Evolutionary conservation across 2,113 vertebrate genomes (phyloP).

Genomic region (Gallinago jamesoni): DNA sequence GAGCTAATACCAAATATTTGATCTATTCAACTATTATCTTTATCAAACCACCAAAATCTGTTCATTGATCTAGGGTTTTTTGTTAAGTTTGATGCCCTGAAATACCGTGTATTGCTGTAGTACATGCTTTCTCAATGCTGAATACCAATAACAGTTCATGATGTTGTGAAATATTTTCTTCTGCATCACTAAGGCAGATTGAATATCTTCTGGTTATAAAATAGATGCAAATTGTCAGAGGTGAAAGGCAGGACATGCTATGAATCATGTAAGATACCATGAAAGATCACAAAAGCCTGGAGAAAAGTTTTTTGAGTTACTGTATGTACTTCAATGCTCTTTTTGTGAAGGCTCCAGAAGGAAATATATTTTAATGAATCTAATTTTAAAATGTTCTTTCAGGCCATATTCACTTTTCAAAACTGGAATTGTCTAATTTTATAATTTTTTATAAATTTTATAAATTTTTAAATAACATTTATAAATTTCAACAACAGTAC

Average conservation of each 20-base stretch:
- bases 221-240: neutral
- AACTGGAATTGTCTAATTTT: neutral
- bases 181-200: neutral
- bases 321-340: neutral
- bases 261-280: neutral
- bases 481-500: neutral
- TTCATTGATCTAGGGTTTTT: neutral
- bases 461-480: neutral
- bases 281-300: neutral
- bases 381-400: neutral
- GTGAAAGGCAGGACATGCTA: neutral
- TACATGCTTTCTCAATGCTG: neutral
- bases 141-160: neutral
- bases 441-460: too few species aligned
- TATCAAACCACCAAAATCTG: neutral
- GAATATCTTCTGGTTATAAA: neutral
- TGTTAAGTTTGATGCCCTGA: neutral
- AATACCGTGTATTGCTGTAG: neutral
- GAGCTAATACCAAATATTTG: neutral
- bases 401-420: neutral
- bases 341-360: neutral
- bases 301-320: neutral
- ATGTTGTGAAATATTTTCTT: neutral
- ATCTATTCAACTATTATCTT: neutral
- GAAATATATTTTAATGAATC: neutral